Conservation (phyloP, 2,888 invertebrate genomes). For the Ptychoptera albimana region DNA sequence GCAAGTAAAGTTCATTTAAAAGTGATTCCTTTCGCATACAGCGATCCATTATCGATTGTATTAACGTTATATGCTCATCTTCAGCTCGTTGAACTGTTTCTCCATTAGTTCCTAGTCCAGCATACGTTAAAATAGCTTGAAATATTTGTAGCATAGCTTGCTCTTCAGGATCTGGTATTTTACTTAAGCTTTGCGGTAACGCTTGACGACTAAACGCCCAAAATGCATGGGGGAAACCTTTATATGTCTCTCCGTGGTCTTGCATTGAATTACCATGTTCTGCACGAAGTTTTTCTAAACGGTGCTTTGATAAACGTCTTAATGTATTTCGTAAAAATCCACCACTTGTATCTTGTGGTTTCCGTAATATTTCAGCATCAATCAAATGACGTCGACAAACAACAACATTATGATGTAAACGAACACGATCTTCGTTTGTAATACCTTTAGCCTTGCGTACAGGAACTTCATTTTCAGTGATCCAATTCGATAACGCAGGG, state of each 20-base stretch:
- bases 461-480: conserved; percentile 55
- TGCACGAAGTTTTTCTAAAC: conserved; percentile 58
- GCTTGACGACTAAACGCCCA: conserved; percentile 81
- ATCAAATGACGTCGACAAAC: conserved; percentile 69
- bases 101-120: conserved; percentile 59
- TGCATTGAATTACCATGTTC: conserved; percentile 45
- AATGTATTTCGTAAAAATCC: conserved; percentile 79
- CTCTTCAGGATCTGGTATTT: conserved; percentile 73
- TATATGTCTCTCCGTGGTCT: conserved; percentile 68
- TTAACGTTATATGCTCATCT: conserved; percentile 75
- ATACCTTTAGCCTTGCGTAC: conserved; percentile 48
- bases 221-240: conserved; percentile 70
- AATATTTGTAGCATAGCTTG: conserved; percentile 77
- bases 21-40: conserved; percentile 81
- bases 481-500: conserved; percentile 66
- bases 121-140: conserved; percentile 75
- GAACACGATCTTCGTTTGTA: conserved; percentile 74
- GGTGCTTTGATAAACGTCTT: conserved; percentile 68
- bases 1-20: conserved; percentile 78
- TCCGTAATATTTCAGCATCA: conserved; percentile 64
- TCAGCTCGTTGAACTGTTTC: conserved; percentile 54
- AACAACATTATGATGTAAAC: conserved; percentile 75
- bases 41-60: conserved; percentile 78
- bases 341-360: conserved; percentile 71
- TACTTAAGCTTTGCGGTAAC: conserved; percentile 67